Conservation (phyloP, 2,113 vertebrate genomes). For the Saguinus midas region DNA sequence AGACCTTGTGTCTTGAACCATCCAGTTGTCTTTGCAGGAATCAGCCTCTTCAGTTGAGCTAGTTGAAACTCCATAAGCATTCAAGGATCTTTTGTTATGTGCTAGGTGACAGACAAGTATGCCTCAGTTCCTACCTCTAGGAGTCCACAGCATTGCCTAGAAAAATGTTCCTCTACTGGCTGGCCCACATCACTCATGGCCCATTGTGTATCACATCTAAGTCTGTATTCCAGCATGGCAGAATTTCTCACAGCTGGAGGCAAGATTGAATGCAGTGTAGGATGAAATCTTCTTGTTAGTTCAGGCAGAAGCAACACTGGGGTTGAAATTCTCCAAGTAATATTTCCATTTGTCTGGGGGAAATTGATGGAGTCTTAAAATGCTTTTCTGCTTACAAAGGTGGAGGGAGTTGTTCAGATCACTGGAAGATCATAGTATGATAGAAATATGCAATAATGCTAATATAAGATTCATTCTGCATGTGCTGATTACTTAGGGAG, state of each 20-base stretch:
- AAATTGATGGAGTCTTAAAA: not conserved
- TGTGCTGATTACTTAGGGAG: not conserved
- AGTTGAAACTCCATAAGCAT: not conserved
- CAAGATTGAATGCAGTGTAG: not conserved
- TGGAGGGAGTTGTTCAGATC: not conserved
- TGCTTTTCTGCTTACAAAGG: slow-evolving; percentile 38
- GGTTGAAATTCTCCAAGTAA: slow-evolving; percentile 13
- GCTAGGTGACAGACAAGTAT: not conserved
- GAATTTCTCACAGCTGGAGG: not conserved
- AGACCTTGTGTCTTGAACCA: not conserved
- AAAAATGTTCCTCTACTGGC: not conserved
- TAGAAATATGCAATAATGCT: slow-evolving; percentile 48
- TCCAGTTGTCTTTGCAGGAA: not conserved
- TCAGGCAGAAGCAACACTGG: not conserved
- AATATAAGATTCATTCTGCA: not conserved
- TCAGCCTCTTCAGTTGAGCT: not conserved
- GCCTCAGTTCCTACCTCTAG: not conserved
- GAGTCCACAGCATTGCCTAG: not conserved
- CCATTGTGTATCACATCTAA: not conserved
- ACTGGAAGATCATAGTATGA: not conserved
- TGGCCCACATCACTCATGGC: not conserved
- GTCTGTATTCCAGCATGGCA: not conserved
- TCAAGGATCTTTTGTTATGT: not conserved
- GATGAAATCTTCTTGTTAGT: slow-evolving; percentile 20
- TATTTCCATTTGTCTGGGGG: slow-evolving; percentile 33